These are phyloP conservation scores for Pedetes capensis DNA, from an alignment of 2,113 vertebrate species.

Conservation along the genomic window DNA sequence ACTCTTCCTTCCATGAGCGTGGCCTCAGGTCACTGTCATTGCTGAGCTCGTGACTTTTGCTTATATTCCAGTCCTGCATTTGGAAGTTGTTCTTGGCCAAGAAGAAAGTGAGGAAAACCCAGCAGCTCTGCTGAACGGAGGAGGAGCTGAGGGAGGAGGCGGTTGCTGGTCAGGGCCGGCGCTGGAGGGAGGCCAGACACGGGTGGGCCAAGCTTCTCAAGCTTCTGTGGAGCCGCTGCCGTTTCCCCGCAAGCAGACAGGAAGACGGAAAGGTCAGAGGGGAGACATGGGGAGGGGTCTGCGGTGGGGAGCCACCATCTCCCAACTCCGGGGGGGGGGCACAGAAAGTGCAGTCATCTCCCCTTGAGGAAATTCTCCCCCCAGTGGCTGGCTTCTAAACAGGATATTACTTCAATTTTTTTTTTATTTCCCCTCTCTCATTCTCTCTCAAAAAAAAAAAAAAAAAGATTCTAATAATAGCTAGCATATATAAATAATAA, in stretches of 20 bases:
- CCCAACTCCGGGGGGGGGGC: conserved; percentile 69
- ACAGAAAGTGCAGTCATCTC: conserved; percentile 77
- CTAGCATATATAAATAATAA: conserved; percentile 86
- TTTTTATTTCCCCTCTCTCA: conserved; percentile 71
- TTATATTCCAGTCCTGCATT: conserved; percentile 77
- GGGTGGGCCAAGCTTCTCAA: conserved; percentile 50
- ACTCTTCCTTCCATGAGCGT: conserved; percentile 76
- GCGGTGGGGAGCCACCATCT: conserved; percentile 65
- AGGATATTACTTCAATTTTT: conserved; percentile 76
- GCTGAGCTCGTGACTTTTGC: conserved; percentile 64
- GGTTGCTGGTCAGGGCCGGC: conserved; percentile 56
- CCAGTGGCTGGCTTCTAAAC: conserved; percentile 78
- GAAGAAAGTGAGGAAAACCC: conserved; percentile 66
- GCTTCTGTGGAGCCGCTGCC: conserved; percentile 72
- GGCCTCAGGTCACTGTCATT: conserved; percentile 66
- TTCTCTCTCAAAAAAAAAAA: conserved; percentile 76
- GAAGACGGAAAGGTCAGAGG: conserved; percentile 56
- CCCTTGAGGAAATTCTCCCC: conserved; percentile 73
- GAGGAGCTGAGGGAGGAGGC: conserved; percentile 63
- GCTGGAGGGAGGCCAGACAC: conserved; percentile 66
- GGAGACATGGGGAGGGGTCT: conserved; percentile 61
- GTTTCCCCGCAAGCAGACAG: conserved; percentile 72
- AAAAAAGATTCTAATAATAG: conserved; percentile 83
- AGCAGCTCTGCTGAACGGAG: neutral
- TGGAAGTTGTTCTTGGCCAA: conserved; percentile 77